Conservation (phyloP, 2,797 vertebrate species). For the Enteromius anoplus region DNA sequence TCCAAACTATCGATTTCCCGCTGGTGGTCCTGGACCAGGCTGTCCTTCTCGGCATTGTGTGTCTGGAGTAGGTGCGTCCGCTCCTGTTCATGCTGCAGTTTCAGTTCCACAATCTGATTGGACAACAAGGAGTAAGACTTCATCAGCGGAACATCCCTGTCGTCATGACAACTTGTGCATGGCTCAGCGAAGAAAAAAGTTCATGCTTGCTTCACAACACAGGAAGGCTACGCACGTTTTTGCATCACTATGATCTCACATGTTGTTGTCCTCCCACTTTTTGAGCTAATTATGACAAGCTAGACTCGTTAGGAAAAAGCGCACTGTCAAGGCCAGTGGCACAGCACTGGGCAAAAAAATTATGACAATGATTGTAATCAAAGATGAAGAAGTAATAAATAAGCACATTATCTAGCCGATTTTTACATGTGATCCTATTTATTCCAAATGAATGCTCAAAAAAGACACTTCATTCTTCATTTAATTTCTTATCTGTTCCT, state of each 20-base stretch:
- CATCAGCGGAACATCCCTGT: conserved; percentile 95
- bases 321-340: neutral
- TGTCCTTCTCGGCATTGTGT: conserved; percentile 91
- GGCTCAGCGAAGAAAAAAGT: conserved; percentile 48
- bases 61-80: conserved; percentile 96
- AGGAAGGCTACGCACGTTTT: conserved; percentile 79
- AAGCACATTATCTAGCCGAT: conserved; percentile 19
- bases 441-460: conserved; percentile 13
- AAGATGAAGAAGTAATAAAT: conserved; percentile 26
- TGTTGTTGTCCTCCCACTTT: conserved; percentile 55
- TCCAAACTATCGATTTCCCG: conserved; percentile 89
- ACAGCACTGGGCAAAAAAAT: conserved; percentile 39
- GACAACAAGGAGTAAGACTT: conserved; percentile 92
- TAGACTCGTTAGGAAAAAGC: conserved; percentile 31
- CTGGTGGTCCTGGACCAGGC: conserved; percentile 92
- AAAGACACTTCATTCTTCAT: conserved; percentile 36
- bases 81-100: conserved; percentile 95
- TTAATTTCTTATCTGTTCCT: neutral
- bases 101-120: conserved; percentile 99
- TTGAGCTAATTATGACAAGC: conserved; percentile 57
- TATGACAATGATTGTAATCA: conserved; percentile 58
- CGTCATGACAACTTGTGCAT: conserved; percentile 98
- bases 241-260: conserved; percentile 83
- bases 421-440: conserved; percentile 16
- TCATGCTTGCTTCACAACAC: conserved; percentile 74